Evolutionary conservation across 1,140 invertebrate genomes (phyloP), one percentile per base, ranked within the genome.

Genomic region (Lepidurus couesii): DNA sequence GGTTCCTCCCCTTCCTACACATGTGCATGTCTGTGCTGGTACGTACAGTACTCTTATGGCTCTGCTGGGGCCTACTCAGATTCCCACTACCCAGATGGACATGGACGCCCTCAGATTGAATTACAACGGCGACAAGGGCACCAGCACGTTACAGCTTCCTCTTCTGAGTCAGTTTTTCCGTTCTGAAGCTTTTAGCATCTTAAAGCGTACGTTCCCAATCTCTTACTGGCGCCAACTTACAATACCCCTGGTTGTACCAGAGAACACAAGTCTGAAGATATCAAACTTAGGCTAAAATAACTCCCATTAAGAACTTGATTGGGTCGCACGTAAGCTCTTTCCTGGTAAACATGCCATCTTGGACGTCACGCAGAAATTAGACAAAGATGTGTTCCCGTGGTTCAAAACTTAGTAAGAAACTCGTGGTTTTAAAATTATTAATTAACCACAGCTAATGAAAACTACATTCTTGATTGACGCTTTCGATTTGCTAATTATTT

Each of bases 81-180:
- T 65, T 65, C 53, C 53, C 16, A 13, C 16, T n/a, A 7, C 53
- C 53, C 53, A 65, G 53, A 65, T 65, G 53, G 16, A 65, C 53
- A 65, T 65, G 53, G 53, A 65, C 16, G 16, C 53, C 53, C 53
- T 16, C 53, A 65, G 53, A 65, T 65, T 65, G 53, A 65, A 65
- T 65, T 65, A 65, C 53, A 65, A 65, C 21, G 53, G 53, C 53
- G 53, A 65, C 53, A 65, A 65, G 53, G 53, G 53, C 21, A 65
- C 53, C 53, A 65, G 53, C 53, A 65, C 53, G 53, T 65, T 65
- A 21, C 53, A 65, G 53, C 53, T 65, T 65, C 53, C 53, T 65
- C 13, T 65, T 21, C 3, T 16, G 16, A 13, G 16, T 16, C 53
- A 9, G 53, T 65, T 21, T 13, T 65, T 65, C 6, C 6, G 9